phyloP scores from a whole-genome alignment of 23 tunicate genomes.

The Ciona savignyi region DNA sequence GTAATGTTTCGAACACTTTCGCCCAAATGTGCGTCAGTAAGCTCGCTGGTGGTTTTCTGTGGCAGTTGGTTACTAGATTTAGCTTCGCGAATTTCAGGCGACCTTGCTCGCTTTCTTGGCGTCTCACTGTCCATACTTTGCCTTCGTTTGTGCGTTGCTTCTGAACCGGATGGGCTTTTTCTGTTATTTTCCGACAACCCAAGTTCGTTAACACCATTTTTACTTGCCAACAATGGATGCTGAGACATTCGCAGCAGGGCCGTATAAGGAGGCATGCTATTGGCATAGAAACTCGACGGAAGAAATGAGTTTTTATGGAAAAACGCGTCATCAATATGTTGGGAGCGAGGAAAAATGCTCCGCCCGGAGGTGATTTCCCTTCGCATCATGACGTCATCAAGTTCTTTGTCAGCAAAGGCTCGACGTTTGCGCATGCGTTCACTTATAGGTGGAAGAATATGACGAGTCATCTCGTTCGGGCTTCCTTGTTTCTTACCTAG shows the following conservation, averaged over 20 bases:
- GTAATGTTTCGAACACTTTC: background rate
- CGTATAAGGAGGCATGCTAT: background rate
- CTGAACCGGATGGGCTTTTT: background rate
- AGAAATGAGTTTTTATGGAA: background rate
- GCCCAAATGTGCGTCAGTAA: too few species aligned
- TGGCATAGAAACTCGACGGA: background rate
- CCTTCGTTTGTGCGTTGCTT: background rate
- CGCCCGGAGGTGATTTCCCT: constrained; percentile 15
- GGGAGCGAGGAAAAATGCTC: background rate
- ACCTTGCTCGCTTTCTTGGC: background rate
- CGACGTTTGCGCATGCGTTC: constrained; percentile 81
- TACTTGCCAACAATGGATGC: background rate
- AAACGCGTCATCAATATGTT: background rate
- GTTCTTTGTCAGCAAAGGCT: constrained; percentile 77
- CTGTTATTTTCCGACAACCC: background rate
- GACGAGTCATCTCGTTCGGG: background rate
- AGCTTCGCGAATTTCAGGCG: too few species aligned
- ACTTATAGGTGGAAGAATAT: constrained; percentile 51
- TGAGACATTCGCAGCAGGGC: background rate
- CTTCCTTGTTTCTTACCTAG: background rate
- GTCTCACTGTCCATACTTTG: background rate
- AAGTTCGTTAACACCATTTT: background rate
- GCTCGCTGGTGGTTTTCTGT: too few species aligned
- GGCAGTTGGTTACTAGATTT: too few species aligned
- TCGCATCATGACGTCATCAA: constrained; percentile 55